Evolutionary conservation across 2,113 vertebrate genomes (phyloP).

Genomic region (Natator depressus): DNA sequence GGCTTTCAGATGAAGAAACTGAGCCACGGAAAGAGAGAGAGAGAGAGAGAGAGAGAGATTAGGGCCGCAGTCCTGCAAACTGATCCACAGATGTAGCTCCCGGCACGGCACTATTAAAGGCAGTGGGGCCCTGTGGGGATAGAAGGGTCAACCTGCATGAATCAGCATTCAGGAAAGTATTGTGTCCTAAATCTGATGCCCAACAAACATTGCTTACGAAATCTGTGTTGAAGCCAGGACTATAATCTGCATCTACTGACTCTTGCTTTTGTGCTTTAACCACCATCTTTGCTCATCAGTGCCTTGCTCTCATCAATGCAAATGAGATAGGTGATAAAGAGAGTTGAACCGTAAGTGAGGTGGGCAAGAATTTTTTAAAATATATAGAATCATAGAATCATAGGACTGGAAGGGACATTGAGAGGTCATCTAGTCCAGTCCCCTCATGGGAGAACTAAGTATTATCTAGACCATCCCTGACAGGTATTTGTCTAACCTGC

Average conservation of each 20-base stretch:
- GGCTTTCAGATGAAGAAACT: no score
- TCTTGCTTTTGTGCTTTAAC: neutral
- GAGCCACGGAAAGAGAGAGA: neutral
- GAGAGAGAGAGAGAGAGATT: accelerated
- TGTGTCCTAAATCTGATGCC: accelerated
- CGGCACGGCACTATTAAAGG: neutral
- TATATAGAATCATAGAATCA: neutral
- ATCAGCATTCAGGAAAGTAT: neutral
- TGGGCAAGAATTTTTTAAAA: neutral
- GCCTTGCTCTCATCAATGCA: neutral
- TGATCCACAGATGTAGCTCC: neutral
- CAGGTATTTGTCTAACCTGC: no score
- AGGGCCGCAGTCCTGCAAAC: neutral
- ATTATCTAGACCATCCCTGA: no score
- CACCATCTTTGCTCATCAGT: neutral
- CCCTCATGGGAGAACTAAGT: no score
- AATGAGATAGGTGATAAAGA: neutral
- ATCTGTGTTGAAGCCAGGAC: neutral
- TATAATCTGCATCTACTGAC: accelerated
- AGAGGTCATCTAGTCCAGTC: no score
- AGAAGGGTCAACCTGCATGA: neutral
- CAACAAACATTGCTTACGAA: neutral
- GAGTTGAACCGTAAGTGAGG: neutral
- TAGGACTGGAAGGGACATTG: no score
- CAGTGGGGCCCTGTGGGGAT: neutral